phyloP scores from a whole-genome alignment of 35 echinoderm and acorn worm species.

The Patiria miniata region DNA sequence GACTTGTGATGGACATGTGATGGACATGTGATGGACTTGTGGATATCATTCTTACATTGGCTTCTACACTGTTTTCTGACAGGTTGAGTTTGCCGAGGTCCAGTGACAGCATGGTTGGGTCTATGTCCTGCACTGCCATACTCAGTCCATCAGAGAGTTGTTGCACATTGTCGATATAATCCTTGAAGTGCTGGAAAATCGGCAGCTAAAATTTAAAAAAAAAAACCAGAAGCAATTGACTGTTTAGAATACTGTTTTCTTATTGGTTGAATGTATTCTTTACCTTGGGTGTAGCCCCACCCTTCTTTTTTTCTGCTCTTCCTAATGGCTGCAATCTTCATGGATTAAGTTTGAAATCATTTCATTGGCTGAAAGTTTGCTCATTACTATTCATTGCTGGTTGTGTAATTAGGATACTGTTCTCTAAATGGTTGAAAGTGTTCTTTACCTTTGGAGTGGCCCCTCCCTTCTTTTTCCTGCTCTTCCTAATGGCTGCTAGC shows the following conservation, averaged over 20 bases:
- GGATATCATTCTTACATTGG: not conserved
- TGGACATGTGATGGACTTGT: too few relatives aligned
- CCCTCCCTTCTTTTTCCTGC: constrained; percentile 74
- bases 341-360: not conserved
- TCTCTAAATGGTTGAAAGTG: constrained; percentile 6
- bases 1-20: too few relatives aligned
- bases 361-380: not conserved
- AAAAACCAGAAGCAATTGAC: not conserved
- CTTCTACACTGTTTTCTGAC: not conserved
- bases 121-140: constrained; percentile 49
- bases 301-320: too few relatives aligned
- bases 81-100: constrained; percentile 61
- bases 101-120: constrained; percentile 44
- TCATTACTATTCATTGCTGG: not conserved
- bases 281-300: too few relatives aligned
- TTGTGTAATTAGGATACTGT: not conserved
- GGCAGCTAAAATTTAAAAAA: constrained; percentile 49
- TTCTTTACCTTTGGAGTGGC: constrained; percentile 32
- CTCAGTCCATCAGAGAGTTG: constrained; percentile 50
- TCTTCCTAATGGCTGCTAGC: constrained; percentile 32
- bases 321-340: not conserved
- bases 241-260: too few relatives aligned
- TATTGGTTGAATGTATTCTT: too few relatives aligned
- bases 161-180: constrained; percentile 47
- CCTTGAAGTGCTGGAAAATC: constrained; percentile 65